Base-by-base conservation (phyloP, 2,888 invertebrate species). In the Erannis defoliaria region DNA sequence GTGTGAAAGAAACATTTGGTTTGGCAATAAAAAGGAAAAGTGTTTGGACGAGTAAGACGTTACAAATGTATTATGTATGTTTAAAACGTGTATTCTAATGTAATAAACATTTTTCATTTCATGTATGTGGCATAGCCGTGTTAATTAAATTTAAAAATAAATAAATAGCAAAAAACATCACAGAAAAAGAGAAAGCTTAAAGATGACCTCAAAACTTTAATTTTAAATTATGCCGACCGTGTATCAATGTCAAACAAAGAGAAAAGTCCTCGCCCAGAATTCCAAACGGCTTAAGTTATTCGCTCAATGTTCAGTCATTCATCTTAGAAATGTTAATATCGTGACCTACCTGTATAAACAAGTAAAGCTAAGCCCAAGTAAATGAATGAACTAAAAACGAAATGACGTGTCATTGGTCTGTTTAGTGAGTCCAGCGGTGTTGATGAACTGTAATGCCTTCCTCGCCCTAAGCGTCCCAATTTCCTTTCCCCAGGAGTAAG, bases 401-500 rank as follows among this genome's bases (percentile, higher is more conserved):
- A 45, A 49, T 54, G 54, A 48, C 50, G 38, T 55, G 51, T 61
- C 55, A 55, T 37, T 50, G 50, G 23, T 38, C 55, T 23, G 29
- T 55, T 45, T 61, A 55, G 45, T 49, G 16, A 50, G 55, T 51
- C 12, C 33, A 19, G 38, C 16, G 45, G 45, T 40, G 61, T 12
- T 55, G 55, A 50, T 38, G 38, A 50, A 37, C 35, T 48, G 55
- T 50, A 61, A 55, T 37, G 48, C 42, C 35, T 50, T 43, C 55
- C 37, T 45, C 35, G 43, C 38, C 55, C 49, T 37, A 35, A 50
- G 29, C 16, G 60, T 19, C 45, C 55, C 49, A 55, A 49, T 61
- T 55, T 55, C 49, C 55, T 55, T 49, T 55, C n/a, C 49, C 60
- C 53, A 43, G 26, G 50, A 58, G 57, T 35, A 50, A 54, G 40